A percentile compares a stretch with the other conserved stretches of the same genome.
phyloP scores from a whole-genome alignment of 2,888 invertebrate species.

The Coelinius sp. region DNA sequence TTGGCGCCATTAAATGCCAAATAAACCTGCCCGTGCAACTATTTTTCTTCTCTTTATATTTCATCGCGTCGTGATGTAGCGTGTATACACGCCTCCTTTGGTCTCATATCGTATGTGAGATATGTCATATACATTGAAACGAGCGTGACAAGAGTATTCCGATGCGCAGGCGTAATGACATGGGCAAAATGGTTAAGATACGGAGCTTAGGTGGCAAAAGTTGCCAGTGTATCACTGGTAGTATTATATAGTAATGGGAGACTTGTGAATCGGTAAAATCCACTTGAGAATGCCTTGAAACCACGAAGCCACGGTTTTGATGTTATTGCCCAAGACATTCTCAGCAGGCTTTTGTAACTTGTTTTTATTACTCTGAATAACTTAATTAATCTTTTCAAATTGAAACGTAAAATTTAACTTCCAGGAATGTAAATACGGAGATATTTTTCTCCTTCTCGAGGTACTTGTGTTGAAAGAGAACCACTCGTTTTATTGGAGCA shows the following conservation, averaged over 20 bases:
- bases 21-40: slow-evolving; percentile 43
- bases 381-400: slow-evolving; percentile 18
- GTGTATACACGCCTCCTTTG: slow-evolving; percentile 34
- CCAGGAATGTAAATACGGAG: background rate
- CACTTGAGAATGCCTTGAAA: slow-evolving; percentile 12
- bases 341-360: background rate
- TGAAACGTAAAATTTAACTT: background rate
- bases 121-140: slow-evolving; percentile 20
- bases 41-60: background rate
- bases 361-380: slow-evolving; percentile 11
- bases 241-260: background rate
- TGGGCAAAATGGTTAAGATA: background rate
- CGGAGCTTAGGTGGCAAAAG: background rate
- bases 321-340: background rate
- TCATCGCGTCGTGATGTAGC: slow-evolving; percentile 4
- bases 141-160: slow-evolving; percentile 22
- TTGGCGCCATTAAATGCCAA: slow-evolving; percentile 48
- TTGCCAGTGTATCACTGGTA: background rate
- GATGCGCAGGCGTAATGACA: slow-evolving; percentile 28
- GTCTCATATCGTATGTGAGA: background rate
- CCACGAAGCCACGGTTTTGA: slow-evolving; percentile 35
- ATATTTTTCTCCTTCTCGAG: background rate
- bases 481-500: slow-evolving; percentile 3
- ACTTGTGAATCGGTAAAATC: slow-evolving; percentile 31
- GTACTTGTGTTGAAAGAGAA: slow-evolving; percentile 10